These are phyloP conservation scores for Mesorhabditis spiculigera DNA, from an alignment of 2,888 invertebrate species.

Conservation along the genomic window DNA sequence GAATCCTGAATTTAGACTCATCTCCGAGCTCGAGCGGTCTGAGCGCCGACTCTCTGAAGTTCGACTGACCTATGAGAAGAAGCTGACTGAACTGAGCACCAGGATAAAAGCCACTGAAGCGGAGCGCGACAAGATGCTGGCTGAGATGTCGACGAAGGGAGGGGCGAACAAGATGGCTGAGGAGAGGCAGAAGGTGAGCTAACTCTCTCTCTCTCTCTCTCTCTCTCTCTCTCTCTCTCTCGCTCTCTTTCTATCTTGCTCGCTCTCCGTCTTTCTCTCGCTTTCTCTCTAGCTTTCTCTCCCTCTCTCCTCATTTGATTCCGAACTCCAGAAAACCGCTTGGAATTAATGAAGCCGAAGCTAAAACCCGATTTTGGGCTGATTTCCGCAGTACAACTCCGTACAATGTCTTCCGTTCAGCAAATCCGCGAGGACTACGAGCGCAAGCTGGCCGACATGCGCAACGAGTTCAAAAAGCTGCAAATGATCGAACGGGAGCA, in stretches of 20 bases:
- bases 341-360: no score
- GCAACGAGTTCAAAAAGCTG: slow-evolving; percentile 78
- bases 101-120: slow-evolving; percentile 39
- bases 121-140: slow-evolving; percentile 43
- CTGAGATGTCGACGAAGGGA: slow-evolving; percentile 17
- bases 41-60: slow-evolving; percentile 76
- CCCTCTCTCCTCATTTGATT: no score
- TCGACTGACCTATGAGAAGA: slow-evolving; percentile 42
- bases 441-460: slow-evolving; percentile 76
- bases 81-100: slow-evolving; percentile 35
- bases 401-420: slow-evolving; percentile 6
- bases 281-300: no score
- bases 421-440: slow-evolving; percentile 81
- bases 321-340: not conserved
- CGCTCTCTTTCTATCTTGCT: no score
- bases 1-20: slow-evolving; percentile 64
- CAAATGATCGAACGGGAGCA: slow-evolving; percentile 86
- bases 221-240: no score
- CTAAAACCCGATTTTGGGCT: not conserved
- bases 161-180: slow-evolving; percentile 14
- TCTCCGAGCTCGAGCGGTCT: slow-evolving; percentile 85
- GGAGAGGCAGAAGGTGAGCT: slow-evolving; percentile 16
- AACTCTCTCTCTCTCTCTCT: not conserved
- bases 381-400: not conserved
- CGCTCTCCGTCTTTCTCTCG: no score